These are phyloP conservation scores for Dermochelys coriacea DNA, from an alignment of 2,797 vertebrate species.

Conservation along the genomic window DNA sequence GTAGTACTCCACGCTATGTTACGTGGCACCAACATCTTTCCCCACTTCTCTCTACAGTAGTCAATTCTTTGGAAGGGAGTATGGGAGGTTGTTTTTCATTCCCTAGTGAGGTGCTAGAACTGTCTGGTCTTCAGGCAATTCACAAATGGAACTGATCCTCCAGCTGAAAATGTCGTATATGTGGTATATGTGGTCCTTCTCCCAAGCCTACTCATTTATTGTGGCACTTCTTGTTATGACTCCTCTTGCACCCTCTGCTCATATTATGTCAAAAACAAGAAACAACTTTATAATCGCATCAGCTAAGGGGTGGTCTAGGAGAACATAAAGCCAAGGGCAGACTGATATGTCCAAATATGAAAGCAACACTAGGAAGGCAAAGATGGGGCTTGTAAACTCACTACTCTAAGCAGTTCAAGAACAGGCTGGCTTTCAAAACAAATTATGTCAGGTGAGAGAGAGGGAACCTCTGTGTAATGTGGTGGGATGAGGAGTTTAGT, in stretches of 20 bases:
- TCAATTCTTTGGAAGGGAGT: background rate
- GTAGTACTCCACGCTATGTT: accelerated
- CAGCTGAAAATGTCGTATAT: background rate
- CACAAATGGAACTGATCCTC: background rate
- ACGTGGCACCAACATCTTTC: background rate
- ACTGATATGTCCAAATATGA: background rate
- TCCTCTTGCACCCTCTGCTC: background rate
- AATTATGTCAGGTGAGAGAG: background rate
- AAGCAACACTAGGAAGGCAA: background rate
- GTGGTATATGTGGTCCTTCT: background rate
- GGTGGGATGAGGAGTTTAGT: background rate
- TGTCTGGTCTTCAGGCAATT: background rate
- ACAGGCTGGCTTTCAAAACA: background rate
- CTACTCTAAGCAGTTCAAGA: background rate
- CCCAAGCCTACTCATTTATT: background rate
- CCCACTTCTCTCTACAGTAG: slow-evolving; percentile 1
- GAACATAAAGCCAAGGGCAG: background rate
- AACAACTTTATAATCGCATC: background rate
- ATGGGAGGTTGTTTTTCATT: background rate
- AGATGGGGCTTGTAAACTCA: background rate
- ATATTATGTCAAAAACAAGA: background rate
- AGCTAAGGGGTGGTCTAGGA: background rate
- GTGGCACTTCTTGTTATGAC: background rate
- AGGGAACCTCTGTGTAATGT: background rate
- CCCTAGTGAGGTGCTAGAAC: background rate